Evolutionary conservation across 2,113 vertebrate genomes (phyloP), one percentile per base, ranked within the genome.

Genomic region (Mobula birostris): DNA sequence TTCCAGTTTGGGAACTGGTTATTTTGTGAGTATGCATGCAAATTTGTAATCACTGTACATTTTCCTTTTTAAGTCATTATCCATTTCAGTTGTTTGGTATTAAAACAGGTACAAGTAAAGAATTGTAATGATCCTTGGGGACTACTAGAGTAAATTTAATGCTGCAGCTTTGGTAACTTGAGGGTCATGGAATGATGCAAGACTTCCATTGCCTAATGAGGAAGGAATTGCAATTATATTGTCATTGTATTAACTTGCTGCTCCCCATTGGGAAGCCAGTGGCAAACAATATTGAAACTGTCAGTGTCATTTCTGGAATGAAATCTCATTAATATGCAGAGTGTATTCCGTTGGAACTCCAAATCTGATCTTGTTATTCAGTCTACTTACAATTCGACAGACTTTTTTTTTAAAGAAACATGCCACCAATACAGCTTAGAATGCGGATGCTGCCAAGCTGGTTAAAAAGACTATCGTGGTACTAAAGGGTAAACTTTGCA

Each of bases 1-100:
- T 95, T 97, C 97, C 96, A 97, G 97, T 96, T 97, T 97, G 97
- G 97, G 97, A 95, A 97, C 97, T 95, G 97, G 97, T 96, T 97
- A 97, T 96, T 98, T 98, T 96, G 97, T 97, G 97, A 98, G 97
- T 97, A 96, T 95, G 95, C 88, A 77, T 77, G 94, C 77, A 83
- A 83, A 93, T 74, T 74, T 93, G 91, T 40, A 74, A 74, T 93
- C 68, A 56, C 12, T 7, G 70, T 72, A 92, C 68, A 93, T 74
- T 40, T 88, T 74, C 19, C 74, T 27, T 93, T 76, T 93, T 74
- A 93, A 48, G 36, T 24, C 91, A 93, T 93, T 93, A 56, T 29
- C 1, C 8, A 74, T 93, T 40, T 93, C 32, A 74, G 36, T 93
- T 56, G 63, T 40, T 93, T 32, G 32, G 19, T 56, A 74, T 74